A percentile compares a stretch with the other conserved stretches of the same genome.
These are phyloP conservation scores for Varroa destructor DNA, from an alignment of 1,140 invertebrate species.

Conservation along the genomic window DNA sequence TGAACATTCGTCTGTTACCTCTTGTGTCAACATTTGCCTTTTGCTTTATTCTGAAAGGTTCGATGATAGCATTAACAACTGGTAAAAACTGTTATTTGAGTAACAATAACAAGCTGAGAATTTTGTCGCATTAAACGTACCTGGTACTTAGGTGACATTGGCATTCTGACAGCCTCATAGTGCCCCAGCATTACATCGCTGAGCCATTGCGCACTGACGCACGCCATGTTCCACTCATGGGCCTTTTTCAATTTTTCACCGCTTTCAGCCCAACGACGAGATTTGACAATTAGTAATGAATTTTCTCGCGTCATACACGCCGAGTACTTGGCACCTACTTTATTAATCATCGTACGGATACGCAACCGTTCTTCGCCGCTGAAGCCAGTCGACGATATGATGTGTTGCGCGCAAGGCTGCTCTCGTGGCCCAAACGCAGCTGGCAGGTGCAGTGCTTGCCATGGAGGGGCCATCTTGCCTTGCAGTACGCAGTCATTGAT, in stretches of 20 bases:
- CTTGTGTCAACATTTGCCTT: too few relatives aligned
- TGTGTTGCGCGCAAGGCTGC: constrained; percentile 48
- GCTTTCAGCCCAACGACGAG: constrained; percentile 51
- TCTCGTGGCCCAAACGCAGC: constrained; percentile 53
- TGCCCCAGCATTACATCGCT: constrained; percentile 83
- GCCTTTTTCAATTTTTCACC: constrained; percentile 76
- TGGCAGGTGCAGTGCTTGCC: constrained; percentile 79
- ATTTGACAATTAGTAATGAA: constrained; percentile 47
- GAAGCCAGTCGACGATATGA: constrained; percentile 69
- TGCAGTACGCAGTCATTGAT: constrained; percentile 71
- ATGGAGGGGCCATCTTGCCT: constrained; percentile 72
- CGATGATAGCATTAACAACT: too few relatives aligned
- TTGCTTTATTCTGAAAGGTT: too few relatives aligned
- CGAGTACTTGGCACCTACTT: constrained; percentile 67
- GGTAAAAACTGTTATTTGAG: too few relatives aligned
- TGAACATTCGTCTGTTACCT: too few relatives aligned
- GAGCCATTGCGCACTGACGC: constrained; percentile 84
- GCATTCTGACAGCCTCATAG: constrained; percentile 47
- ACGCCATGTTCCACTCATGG: constrained; percentile 64
- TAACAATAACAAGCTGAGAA: too few relatives aligned
- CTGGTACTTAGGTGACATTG: constrained; percentile 27
- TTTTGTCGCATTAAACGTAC: not conserved
- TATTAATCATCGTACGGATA: constrained; percentile 66
- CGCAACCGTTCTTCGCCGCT: constrained; percentile 62
- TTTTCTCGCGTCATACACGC: constrained; percentile 48